These are phyloP conservation scores for Leptinotarsa undecemlineata DNA, from an alignment of 1,140 invertebrate genomes.

Conservation along the genomic window DNA sequence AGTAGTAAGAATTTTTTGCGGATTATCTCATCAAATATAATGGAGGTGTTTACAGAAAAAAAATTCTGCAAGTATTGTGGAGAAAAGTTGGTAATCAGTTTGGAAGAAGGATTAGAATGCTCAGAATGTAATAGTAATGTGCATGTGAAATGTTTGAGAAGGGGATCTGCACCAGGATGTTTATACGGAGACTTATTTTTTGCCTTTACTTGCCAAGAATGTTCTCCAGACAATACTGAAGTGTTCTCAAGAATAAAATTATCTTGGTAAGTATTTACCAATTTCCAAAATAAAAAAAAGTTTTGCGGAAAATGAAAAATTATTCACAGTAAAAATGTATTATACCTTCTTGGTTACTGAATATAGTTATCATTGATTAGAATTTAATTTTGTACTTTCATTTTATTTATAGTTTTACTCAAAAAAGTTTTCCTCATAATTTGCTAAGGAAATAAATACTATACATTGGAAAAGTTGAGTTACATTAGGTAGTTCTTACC, in stretches of 20 bases:
- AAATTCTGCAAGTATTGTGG: conserved; percentile 51
- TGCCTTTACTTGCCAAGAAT: conserved; percentile 69
- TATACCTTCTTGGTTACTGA: too few species aligned
- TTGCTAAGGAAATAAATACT: too few species aligned
- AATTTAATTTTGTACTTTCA: too few species aligned
- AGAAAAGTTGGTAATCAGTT: conserved; percentile 38
- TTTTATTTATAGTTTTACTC: too few species aligned
- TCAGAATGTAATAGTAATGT: conserved; percentile 61
- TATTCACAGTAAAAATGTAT: too few species aligned
- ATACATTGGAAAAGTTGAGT: too few species aligned
- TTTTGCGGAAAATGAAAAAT: too few species aligned
- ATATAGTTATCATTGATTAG: too few species aligned
- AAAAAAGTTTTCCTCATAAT: too few species aligned
- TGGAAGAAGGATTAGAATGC: conserved; percentile 56
- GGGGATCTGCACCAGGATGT: conserved; percentile 66
- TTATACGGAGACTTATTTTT: conserved; percentile 80
- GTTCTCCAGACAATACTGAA: conserved; percentile 62
- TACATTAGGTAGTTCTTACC: too few species aligned
- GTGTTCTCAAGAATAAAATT: conserved; percentile 64
- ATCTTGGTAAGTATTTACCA: conserved; percentile 61
- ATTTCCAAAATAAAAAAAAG: too few species aligned
- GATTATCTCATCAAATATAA: background rate
- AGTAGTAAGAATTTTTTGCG: too few species aligned
- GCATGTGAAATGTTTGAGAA: conserved; percentile 66
- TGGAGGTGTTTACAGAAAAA: conserved; percentile 19